phyloP scores from a whole-genome alignment of 2,797 vertebrate species.

The Ciconia nigra region DNA sequence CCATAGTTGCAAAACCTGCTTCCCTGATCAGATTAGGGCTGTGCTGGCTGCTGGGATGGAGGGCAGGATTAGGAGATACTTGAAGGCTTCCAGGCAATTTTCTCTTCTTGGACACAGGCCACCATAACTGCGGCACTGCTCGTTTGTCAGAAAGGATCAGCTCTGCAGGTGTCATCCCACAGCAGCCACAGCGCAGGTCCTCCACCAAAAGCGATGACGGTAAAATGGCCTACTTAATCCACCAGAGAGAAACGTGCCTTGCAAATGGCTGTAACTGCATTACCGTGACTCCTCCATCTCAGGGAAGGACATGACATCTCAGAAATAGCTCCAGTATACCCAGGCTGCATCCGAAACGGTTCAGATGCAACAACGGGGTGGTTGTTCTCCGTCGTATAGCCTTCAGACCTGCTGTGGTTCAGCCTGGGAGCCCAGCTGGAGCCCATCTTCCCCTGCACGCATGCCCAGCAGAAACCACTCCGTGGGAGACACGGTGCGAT shows the following conservation, averaged over 20 bases:
- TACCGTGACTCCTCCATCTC: accelerated
- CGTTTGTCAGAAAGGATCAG: neutral
- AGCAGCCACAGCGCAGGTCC: neutral
- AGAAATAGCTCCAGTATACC: neutral
- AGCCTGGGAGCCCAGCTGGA: neutral
- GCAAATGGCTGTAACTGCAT: neutral
- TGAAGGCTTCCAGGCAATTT: neutral
- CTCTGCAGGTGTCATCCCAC: neutral
- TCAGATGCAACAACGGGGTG: too few relatives aligned
- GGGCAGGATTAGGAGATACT: neutral
- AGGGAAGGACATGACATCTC: neutral
- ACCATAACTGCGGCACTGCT: neutral
- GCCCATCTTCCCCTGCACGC: neutral
- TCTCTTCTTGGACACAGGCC: neutral
- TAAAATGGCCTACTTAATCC: neutral
- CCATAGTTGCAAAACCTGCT: neutral
- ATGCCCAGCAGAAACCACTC: neutral
- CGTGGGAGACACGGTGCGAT: accelerated
- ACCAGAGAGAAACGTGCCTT: neutral
- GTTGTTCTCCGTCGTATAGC: neutral
- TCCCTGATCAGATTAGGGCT: neutral
- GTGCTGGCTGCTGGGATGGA: neutral
- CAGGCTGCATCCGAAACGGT: neutral
- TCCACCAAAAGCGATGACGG: neutral
- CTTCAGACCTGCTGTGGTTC: neutral